Evolutionary conservation across 1,140 invertebrate species (phyloP).

Genomic region (Heliconius congener): DNA sequence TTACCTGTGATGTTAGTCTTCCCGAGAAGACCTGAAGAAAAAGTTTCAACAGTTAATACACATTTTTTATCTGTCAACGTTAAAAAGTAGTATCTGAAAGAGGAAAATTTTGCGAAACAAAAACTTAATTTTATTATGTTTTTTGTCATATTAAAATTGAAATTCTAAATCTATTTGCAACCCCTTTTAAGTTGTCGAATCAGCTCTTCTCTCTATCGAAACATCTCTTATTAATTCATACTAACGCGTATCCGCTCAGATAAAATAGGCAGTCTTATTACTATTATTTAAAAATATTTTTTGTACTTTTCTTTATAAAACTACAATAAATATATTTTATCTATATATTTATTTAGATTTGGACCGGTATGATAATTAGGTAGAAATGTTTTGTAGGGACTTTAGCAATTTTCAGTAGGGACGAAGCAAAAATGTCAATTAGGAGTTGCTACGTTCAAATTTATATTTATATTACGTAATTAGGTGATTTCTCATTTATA

Average conservation of each 20-base stretch:
- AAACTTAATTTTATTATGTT: too few relatives aligned
- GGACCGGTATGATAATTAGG: conserved; percentile 68
- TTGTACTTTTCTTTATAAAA: background rate
- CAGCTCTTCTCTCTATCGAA: too few relatives aligned
- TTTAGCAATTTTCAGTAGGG: conserved; percentile 42
- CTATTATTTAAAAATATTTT: background rate
- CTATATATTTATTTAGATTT: conserved; percentile 52
- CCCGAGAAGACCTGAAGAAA: conserved; percentile 83
- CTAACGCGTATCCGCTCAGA: too few relatives aligned
- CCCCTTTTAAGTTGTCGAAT: too few relatives aligned
- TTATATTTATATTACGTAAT: conserved; percentile 33
- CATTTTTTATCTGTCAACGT: conserved; percentile 62
- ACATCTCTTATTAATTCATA: too few relatives aligned
- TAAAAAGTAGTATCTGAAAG: conserved; percentile 76
- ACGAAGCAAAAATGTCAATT: conserved; percentile 62
- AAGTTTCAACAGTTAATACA: conserved; percentile 78
- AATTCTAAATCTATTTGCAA: too few relatives aligned
- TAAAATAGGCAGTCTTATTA: too few relatives aligned
- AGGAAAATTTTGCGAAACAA: conserved; percentile 69
- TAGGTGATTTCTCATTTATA: conserved; percentile 10
- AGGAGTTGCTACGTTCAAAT: conserved; percentile 52
- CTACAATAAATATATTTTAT: background rate
- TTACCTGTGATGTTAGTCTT: conserved; percentile 83
- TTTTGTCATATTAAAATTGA: too few relatives aligned
- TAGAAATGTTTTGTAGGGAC: conserved; percentile 53